phyloP scores from a whole-genome alignment of 2,797 vertebrate genomes.

The Pantherophis vulpinus region DNA sequence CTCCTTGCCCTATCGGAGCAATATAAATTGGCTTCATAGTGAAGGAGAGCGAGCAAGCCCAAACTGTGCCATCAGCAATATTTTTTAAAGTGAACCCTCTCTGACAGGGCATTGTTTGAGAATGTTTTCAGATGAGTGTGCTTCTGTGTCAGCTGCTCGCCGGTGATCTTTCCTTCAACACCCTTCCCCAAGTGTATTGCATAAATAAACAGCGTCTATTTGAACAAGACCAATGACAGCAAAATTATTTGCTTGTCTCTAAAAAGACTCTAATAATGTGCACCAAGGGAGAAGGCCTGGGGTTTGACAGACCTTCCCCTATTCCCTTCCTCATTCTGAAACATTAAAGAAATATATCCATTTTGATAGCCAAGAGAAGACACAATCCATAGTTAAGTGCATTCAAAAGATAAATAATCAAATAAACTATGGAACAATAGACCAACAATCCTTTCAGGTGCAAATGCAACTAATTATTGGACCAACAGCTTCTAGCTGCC shows the following conservation, averaged over 20 bases:
- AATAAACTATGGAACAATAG: slow-evolving; percentile 71
- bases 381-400: slow-evolving; percentile 69
- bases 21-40: slow-evolving; percentile 5
- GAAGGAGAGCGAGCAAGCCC: not conserved
- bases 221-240: slow-evolving; percentile 94
- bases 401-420: slow-evolving; percentile 73
- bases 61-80: slow-evolving; percentile 49
- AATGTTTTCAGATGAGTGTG: slow-evolving; percentile 36
- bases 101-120: slow-evolving; percentile 42
- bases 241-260: slow-evolving; percentile 95
- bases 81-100: slow-evolving; percentile 52
- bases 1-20: not conserved
- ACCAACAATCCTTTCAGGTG: not conserved
- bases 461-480: not conserved
- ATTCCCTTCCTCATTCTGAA: slow-evolving; percentile 80
- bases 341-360: slow-evolving; percentile 59
- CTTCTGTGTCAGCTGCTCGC: slow-evolving; percentile 81
- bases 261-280: slow-evolving; percentile 90
- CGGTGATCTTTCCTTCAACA: slow-evolving; percentile 81
- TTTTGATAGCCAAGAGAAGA: slow-evolving; percentile 61
- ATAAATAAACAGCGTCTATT: slow-evolving; percentile 90
- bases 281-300: slow-evolving; percentile 85
- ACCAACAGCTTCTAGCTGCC: not conserved
- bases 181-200: slow-evolving; percentile 79
- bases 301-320: slow-evolving; percentile 81